A percentile compares a stretch with the other conserved stretches of the same genome.
Evolutionary conservation across 23 tunicate species (phyloP).

Genomic region (Halocynthia roretzi): DNA sequence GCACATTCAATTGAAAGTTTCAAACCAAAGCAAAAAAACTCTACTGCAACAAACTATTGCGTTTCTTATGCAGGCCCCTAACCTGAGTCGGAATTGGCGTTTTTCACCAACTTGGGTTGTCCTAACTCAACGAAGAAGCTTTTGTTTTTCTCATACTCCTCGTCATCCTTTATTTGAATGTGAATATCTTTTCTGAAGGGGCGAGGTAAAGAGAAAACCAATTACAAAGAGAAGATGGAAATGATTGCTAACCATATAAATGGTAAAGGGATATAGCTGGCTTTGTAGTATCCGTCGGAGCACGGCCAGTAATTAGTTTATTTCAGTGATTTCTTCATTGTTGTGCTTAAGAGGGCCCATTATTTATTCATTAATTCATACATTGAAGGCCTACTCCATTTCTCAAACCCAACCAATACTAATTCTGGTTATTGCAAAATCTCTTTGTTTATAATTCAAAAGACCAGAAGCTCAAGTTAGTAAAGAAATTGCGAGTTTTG

Average conservation of each 20-base stretch:
- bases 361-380: too few species aligned
- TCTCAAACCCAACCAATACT: too few species aligned
- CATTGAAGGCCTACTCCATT: too few species aligned
- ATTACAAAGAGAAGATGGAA: neutral
- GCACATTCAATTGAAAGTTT: neutral
- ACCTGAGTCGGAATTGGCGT: constrained; percentile 26
- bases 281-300: too few species aligned
- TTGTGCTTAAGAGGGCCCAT: too few species aligned
- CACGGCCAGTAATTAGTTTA: too few species aligned
- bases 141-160: constrained; percentile 91
- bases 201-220: neutral
- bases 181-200: constrained; percentile 58
- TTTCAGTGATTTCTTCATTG: too few species aligned
- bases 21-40: neutral
- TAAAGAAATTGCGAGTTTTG: too few species aligned
- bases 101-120: constrained; percentile 33
- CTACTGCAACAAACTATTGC: neutral
- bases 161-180: constrained; percentile 78
- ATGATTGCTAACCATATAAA: neutral
- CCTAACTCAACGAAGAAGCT: constrained; percentile 66
- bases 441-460: too few species aligned
- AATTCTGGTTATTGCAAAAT: too few species aligned
- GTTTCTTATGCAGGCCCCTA: constrained; percentile 3
- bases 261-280: too few species aligned
- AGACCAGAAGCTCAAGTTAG: too few species aligned